Conservation (phyloP, 2,797 vertebrate genomes). For the Mormyrus proboscirostris region DNA sequence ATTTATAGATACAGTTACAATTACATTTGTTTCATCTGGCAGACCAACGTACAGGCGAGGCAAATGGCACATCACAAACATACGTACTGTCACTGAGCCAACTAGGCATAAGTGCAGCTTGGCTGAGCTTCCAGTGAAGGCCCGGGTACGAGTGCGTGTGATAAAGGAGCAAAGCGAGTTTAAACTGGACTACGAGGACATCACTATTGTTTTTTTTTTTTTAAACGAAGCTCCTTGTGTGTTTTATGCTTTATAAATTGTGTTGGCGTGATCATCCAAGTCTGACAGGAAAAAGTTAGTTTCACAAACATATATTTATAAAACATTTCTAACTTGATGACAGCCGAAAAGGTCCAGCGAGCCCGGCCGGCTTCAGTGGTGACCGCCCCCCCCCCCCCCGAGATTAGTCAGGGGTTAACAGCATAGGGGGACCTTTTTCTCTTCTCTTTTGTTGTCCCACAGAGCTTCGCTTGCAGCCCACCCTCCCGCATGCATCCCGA, state of each 20-base stretch:
- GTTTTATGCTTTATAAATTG: neutral
- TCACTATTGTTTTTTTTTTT: neutral
- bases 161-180: neutral
- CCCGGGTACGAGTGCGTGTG: neutral
- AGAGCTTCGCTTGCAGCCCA: constrained; percentile 55
- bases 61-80: neutral
- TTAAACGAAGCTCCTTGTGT: neutral
- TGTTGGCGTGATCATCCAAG: neutral
- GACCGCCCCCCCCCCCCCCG: neutral
- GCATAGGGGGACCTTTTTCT: constrained; percentile 48
- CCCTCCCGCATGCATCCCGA: constrained; percentile 52
- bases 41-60: neutral
- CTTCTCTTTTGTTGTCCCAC: constrained; percentile 61
- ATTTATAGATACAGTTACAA: neutral
- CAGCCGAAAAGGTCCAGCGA: neutral
- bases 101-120: neutral
- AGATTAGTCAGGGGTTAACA: constrained; percentile 8
- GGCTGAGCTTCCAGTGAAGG: neutral
- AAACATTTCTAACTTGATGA: neutral
- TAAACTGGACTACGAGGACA: neutral
- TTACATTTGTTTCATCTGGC: neutral
- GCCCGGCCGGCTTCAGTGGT: neutral
- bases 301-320: neutral
- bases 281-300: neutral
- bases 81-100: neutral